Conservation (phyloP, 2,797 vertebrate genomes). For the Balearica regulorum region DNA sequence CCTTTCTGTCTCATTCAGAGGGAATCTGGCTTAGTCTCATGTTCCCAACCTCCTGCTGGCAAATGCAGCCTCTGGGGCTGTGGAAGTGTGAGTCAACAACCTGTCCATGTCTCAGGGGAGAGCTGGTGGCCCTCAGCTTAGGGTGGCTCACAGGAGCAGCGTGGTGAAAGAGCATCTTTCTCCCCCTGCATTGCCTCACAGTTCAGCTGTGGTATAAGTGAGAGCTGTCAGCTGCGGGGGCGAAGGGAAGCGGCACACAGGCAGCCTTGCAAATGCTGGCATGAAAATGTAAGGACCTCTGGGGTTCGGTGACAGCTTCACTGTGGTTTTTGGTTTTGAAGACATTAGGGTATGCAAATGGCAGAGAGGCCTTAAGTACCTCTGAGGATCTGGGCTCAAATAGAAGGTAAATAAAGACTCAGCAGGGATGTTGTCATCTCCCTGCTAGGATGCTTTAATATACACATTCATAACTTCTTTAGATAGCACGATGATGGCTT, state of each 20-base stretch:
- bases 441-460: constrained; percentile 29
- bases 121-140: not conserved
- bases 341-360: constrained; percentile 24
- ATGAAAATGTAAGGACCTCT: not conserved
- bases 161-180: accelerated
- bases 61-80: not conserved
- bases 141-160: not conserved
- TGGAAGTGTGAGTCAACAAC: not conserved
- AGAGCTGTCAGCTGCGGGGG: not conserved
- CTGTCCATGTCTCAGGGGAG: not conserved
- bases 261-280: not conserved
- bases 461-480: constrained; percentile 36
- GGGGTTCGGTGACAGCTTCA: not conserved
- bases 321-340: not conserved
- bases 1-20: not conserved
- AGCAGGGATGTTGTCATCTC: constrained; percentile 37
- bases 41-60: not conserved
- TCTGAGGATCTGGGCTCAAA: not conserved
- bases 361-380: not conserved
- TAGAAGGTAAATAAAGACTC: constrained; percentile 34
- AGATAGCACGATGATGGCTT: constrained; percentile 20
- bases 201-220: not conserved
- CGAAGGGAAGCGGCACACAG: not conserved
- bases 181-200: not conserved
- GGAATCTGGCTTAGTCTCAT: not conserved